A percentile compares a stretch with the other conserved stretches of the same genome.
These are phyloP conservation scores for Dendrolimus houi DNA, from an alignment of 2,888 invertebrate genomes.

Conservation along the genomic window DNA sequence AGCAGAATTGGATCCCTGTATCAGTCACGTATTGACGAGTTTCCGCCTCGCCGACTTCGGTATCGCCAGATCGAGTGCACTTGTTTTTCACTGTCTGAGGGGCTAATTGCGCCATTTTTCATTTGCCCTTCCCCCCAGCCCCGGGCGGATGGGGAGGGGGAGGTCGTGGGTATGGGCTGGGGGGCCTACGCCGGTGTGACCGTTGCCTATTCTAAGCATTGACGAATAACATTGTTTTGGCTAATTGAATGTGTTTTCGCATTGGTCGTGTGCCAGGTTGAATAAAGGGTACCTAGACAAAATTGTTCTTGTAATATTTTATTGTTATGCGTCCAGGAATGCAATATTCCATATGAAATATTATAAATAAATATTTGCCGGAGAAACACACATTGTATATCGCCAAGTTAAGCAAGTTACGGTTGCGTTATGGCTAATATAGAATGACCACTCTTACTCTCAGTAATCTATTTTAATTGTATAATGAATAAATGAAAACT, in stretches of 20 bases:
- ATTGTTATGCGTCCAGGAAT: too few relatives aligned
- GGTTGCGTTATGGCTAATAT: too few relatives aligned
- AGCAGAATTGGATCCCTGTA: slow-evolving; percentile 14
- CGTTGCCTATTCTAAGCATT: slow-evolving; percentile 30
- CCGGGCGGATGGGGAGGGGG: slow-evolving; percentile 10
- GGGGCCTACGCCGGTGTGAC: slow-evolving; percentile 21
- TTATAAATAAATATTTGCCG: too few relatives aligned
- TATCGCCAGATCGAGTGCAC: slow-evolving; percentile 64
- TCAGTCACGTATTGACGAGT: slow-evolving; percentile 43
- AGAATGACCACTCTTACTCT: too few relatives aligned
- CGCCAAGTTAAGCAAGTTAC: too few relatives aligned
- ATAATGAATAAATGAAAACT: too few relatives aligned
- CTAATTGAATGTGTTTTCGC: slow-evolving; percentile 33
- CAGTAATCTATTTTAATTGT: too few relatives aligned
- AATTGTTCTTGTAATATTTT: too few relatives aligned
- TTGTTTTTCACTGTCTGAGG: slow-evolving; percentile 74
- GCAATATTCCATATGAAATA: too few relatives aligned
- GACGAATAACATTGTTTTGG: slow-evolving; percentile 34
- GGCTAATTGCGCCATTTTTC: slow-evolving; percentile 74
- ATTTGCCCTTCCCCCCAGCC: slow-evolving; percentile 42
- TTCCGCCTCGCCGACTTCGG: slow-evolving; percentile 31
- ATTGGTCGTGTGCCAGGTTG: slow-evolving; percentile 9
- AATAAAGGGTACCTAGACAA: background rate
- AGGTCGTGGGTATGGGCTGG: slow-evolving; percentile 9
- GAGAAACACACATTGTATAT: too few relatives aligned